Evolutionary conservation across 2,888 invertebrate species (phyloP).

Genomic region (Pyrrhosoma nymphula): DNA sequence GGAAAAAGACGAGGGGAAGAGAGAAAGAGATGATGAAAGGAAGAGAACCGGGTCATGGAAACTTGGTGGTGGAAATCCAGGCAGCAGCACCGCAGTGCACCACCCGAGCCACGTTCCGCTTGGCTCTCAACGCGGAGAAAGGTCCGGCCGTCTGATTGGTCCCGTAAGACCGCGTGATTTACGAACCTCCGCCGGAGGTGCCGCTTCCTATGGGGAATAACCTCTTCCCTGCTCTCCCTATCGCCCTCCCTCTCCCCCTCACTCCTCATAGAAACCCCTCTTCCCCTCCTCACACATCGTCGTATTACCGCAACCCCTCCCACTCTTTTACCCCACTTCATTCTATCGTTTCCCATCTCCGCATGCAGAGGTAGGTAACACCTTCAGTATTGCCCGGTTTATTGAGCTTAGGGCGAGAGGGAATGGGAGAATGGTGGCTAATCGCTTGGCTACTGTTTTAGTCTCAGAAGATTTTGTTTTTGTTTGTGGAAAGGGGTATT

Average conservation of each 20-base stretch:
- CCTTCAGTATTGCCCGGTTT: not conserved
- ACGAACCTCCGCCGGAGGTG: slow-evolving; percentile 60
- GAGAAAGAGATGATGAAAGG: not conserved
- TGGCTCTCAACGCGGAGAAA: slow-evolving; percentile 50
- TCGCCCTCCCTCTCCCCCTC: not conserved
- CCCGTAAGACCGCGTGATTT: slow-evolving; percentile 60
- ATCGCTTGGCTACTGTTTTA: not conserved
- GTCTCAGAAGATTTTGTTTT: not conserved
- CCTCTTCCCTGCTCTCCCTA: slow-evolving; percentile 27
- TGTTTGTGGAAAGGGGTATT: too few relatives aligned
- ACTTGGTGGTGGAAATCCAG: not conserved
- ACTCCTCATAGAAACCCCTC: not conserved
- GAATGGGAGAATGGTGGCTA: not conserved
- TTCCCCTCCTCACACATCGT: too few relatives aligned
- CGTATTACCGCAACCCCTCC: not conserved
- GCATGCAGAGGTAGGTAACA: not conserved
- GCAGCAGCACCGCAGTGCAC: slow-evolving; percentile 58
- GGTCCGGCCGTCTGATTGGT: slow-evolving; percentile 62
- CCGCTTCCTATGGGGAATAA: slow-evolving; percentile 57
- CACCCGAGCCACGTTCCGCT: slow-evolving; percentile 23
- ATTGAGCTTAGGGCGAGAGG: not conserved
- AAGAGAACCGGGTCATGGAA: slow-evolving; percentile 46
- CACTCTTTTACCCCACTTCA: not conserved
- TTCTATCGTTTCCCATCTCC: slow-evolving; percentile 12
- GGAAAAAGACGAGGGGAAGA: too few relatives aligned